Percentiles rank a stretch among this genome's conserved stretches.
Conservation (phyloP, 2,113 vertebrate species). For the Rhabdomys dilectus region DNA sequence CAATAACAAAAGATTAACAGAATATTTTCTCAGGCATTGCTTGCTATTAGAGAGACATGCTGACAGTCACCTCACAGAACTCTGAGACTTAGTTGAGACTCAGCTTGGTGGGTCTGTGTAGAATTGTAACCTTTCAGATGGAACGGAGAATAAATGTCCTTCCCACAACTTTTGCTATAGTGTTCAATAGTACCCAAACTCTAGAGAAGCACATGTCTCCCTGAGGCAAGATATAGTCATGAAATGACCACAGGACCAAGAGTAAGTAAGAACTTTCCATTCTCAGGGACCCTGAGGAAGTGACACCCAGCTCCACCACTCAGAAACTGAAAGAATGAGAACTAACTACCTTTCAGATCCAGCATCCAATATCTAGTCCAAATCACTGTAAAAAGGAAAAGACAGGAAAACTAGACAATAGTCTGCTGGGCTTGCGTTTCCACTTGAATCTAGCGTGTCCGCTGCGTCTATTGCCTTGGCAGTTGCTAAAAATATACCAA, state of each 20-base stretch:
- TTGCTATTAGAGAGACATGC: neutral
- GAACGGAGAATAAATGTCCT: neutral
- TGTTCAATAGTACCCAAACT: slow-evolving; percentile 5
- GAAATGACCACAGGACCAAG: slow-evolving; percentile 8
- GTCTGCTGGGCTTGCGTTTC: slow-evolving; percentile 22
- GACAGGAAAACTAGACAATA: slow-evolving; percentile 22
- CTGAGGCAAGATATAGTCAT: neutral
- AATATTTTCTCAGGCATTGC: neutral
- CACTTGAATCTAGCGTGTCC: slow-evolving; percentile 39
- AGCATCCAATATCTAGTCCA: slow-evolving; percentile 26
- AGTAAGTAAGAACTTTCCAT: slow-evolving; percentile 13
- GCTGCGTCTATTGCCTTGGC: neutral
- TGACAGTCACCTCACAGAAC: slow-evolving; percentile 33
- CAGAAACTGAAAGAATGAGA: slow-evolving; percentile 57
- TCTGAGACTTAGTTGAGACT: slow-evolving; percentile 20
- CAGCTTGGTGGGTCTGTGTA: neutral
- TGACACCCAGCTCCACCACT: neutral
- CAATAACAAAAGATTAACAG: slow-evolving; percentile 33
- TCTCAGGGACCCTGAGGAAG: slow-evolving; percentile 17
- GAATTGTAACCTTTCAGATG: slow-evolving; percentile 43
- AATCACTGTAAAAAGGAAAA: slow-evolving; percentile 65
- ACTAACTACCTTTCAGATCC: slow-evolving; percentile 47
- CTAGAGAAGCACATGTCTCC: neutral
- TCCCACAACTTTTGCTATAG: slow-evolving; percentile 29
- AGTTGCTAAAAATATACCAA: neutral